phyloP scores from a whole-genome alignment of 1,140 invertebrate genomes.

The Zaprionus taronus region DNA sequence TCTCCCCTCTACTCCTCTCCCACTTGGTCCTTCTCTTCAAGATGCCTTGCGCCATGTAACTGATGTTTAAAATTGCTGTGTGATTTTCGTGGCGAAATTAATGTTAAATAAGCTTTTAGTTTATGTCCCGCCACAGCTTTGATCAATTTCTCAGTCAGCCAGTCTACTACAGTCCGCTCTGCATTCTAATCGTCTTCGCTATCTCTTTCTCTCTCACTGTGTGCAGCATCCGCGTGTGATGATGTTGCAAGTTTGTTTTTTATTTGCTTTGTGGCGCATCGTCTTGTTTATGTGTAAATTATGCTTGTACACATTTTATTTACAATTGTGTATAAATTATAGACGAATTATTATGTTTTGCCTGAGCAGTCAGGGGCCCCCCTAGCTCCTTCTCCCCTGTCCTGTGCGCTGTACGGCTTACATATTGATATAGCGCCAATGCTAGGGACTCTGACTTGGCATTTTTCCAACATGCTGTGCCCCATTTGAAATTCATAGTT shows the following conservation, averaged over 20 bases:
- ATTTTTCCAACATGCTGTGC: not conserved
- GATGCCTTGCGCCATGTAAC: slow-evolving; percentile 55
- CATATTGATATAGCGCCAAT: slow-evolving; percentile 73
- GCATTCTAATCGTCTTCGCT: slow-evolving; percentile 44
- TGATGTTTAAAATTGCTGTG: slow-evolving; percentile 81
- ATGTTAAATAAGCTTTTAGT: slow-evolving; percentile 83
- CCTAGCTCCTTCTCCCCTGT: not conserved
- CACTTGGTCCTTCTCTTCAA: not conserved
- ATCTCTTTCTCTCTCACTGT: not conserved
- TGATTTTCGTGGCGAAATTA: slow-evolving; percentile 83
- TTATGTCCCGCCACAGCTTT: slow-evolving; percentile 81
- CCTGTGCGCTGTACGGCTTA: slow-evolving; percentile 38
- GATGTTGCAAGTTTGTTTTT: slow-evolving; percentile 54
- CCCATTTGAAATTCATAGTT: slow-evolving; percentile 63
- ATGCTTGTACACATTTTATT: slow-evolving; percentile 82
- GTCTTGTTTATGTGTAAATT: slow-evolving; percentile 82
- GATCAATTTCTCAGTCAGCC: slow-evolving; percentile 82
- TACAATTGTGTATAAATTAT: slow-evolving; percentile 83
- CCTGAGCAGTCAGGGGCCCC: not conserved
- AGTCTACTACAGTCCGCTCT: slow-evolving; percentile 48
- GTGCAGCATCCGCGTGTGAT: slow-evolving; percentile 46
- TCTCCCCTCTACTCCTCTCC: not conserved
- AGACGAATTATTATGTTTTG: slow-evolving; percentile 77
- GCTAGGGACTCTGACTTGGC: slow-evolving; percentile 31
- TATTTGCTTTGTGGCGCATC: slow-evolving; percentile 30